Evolutionary conservation across 2,113 vertebrate species (phyloP), one percentile per base, ranked within the genome.

Genomic region (Pelodiscus sinensis): DNA sequence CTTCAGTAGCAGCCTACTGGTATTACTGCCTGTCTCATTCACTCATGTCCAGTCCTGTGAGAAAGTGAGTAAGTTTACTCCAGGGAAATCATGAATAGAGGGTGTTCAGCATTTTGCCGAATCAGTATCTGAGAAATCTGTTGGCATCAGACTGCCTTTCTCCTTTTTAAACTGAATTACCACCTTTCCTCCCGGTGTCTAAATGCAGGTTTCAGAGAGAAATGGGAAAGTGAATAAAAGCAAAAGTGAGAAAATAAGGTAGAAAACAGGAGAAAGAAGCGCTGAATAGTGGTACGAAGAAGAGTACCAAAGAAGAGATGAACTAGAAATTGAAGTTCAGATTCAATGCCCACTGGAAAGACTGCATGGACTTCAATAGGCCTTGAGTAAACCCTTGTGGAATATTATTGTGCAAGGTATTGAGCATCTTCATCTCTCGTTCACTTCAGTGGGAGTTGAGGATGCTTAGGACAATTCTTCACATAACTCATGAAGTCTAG

Each of bases 51-150:
- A 1, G 38, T 24, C 65, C 58, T 95, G 29, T 2, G 6, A 58
- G 82, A 91, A 88, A 84, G 65, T 79, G 84, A 87, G 52, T 65
- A 93, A 90, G 89, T 96, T 95, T 95, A 91, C 92, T 92, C 73
- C 79, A 1, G 73, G 92, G 91, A 96, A 96, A 91, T 87, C 84
- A 92, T 60, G 91, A 95, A 93, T 95, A 94, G 89, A 90, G 88
- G 92, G 82, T 19, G 31, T 65, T 93, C 86, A 54, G 88, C 92
- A 87, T 84, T 92, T 94, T 54, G 7, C 78, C 81, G 50, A n/a
- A 51, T 90, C 90, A 35, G 84, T 92, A 79, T n/a, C 21, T 81
- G 1, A 1, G 68, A 87, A 35, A 1, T 6, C 0, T 1, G 3
- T 38, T 58, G 65, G 73, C 81, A 24, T 87, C 80, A 68, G 31